phyloP scores from a whole-genome alignment of 2,888 invertebrate genomes.

The Acronicta alni region DNA sequence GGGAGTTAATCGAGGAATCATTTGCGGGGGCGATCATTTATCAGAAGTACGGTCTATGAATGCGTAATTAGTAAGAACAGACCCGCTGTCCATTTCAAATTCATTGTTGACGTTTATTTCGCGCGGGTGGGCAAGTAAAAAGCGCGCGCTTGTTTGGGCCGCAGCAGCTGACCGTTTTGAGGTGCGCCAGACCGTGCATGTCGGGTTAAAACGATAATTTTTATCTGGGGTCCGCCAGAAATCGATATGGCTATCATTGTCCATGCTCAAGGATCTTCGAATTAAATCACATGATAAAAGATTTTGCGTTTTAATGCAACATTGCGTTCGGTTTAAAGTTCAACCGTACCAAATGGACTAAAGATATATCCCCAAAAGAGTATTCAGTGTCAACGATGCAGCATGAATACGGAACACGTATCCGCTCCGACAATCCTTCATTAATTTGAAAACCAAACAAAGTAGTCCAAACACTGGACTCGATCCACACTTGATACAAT shows the following conservation, averaged over 20 bases:
- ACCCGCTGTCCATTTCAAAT: constrained; percentile 61
- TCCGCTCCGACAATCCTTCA: constrained; percentile 81
- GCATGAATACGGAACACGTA: constrained; percentile 64
- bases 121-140: constrained; percentile 79
- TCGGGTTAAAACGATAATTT: constrained; percentile 84
- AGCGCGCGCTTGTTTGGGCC: constrained; percentile 74
- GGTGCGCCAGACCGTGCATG: constrained; percentile 77
- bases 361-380: constrained; percentile 50
- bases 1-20: constrained; percentile 85
- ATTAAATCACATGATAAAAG: constrained; percentile 23
- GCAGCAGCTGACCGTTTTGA: constrained; percentile 78
- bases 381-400: constrained; percentile 55
- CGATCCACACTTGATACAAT: constrained; percentile 84
- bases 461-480: constrained; percentile 82
- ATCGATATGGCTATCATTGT: constrained; percentile 69
- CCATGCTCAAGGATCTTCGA: constrained; percentile 36
- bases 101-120: constrained; percentile 80
- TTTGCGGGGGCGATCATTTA: constrained; percentile 84
- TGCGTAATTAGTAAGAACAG: constrained; percentile 79
- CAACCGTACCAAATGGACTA: constrained; percentile 2
- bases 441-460: constrained; percentile 84
- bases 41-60: constrained; percentile 82
- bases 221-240: constrained; percentile 70
- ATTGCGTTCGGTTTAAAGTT: constrained; percentile 10
- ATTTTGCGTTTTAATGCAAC: neutral